Base-by-base conservation (phyloP, 2,888 invertebrate species). In the Drosophila seclusa region DNA sequence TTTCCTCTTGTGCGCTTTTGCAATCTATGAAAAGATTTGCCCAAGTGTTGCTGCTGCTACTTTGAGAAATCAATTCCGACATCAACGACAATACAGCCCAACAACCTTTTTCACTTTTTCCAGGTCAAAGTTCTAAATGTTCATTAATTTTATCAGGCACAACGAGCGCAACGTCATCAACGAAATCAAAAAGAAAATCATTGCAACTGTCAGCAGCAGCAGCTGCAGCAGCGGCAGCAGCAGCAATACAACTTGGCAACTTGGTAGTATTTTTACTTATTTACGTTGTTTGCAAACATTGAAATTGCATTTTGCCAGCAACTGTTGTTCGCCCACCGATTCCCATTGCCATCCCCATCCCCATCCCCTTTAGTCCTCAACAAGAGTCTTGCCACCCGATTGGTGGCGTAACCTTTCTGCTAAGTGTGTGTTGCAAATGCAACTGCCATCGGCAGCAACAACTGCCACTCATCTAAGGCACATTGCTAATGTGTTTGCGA, bases 141-240 rank as follows among this genome's bases (percentile, higher is more conserved):
- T 88, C 84, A 84, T 84, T 88, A 88, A 84, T 84, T 80, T 83
- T 79, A 84, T 84, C 85, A 62, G 70, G 58, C 68, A 77, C 67
- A 76, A 63, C 65, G 10, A 50, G 66, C 8, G 61, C 62, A 57
- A 55, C 68, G 52, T 55, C 36, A 54, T 64, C 60, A 34, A 80
- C 63, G 50, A 52, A 78, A 76, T 73, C 76, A 79, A 68, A 76
- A 82, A 85, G 71, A 73, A 83, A 83, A 76, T 85, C 70, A 74
- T 71, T 76, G 72, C 82, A 70, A 68, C 73, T 85, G 79, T 74
- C 87, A 82, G 69, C 79, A 67, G 13, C 82, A 74, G 13, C 49
- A 58, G 4, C 58, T 38, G 0, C 61, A 61, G 0, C 59, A 48
- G 16, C 11, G 11, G 11, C 66, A 42, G 0, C 66, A 42, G 2